Conservation (phyloP, 2,888 invertebrate genomes). For the Hecatera dysodea region DNA sequence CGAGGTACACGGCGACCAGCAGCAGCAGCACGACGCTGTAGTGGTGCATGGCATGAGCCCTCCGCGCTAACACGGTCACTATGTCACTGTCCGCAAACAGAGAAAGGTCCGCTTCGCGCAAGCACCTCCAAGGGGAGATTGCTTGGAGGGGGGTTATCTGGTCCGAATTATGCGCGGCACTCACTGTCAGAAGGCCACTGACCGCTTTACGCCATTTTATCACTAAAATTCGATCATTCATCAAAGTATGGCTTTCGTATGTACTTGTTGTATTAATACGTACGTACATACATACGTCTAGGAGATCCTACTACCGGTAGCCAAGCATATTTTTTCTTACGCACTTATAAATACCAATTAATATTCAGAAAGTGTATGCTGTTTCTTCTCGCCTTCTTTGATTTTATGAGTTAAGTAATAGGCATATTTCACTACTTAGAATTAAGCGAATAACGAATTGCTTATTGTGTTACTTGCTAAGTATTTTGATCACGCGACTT, state of each 20-base stretch:
- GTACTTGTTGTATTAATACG: constrained; percentile 9
- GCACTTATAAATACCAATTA: constrained; percentile 4
- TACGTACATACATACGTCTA: not conserved
- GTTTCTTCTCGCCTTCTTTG: constrained; percentile 24
- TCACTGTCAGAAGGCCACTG: constrained; percentile 72
- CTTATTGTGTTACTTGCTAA: constrained; percentile 21
- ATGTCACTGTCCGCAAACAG: constrained; percentile 85
- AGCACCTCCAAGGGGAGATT: constrained; percentile 67
- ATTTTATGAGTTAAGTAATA: constrained; percentile 48
- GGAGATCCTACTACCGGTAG: not conserved
- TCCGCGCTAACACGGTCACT: constrained; percentile 86
- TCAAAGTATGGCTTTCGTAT: constrained; percentile 24
- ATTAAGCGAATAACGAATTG: constrained; percentile 32
- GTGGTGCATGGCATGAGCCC: constrained; percentile 84
- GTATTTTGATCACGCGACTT: constrained; percentile 34
- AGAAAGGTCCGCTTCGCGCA: constrained; percentile 84
- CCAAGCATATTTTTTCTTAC: not conserved
- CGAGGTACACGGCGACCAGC: constrained; percentile 71
- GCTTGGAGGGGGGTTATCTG: constrained; percentile 84
- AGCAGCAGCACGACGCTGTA: constrained; percentile 73
- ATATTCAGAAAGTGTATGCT: constrained; percentile 8
- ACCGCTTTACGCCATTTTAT: constrained; percentile 63
- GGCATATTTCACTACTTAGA: constrained; percentile 31
- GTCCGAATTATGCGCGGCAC: constrained; percentile 77
- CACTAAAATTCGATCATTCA: constrained; percentile 43